These are phyloP conservation scores for Rhizoglyphus robini DNA, from an alignment of 1,140 invertebrate species.

Conservation along the genomic window DNA sequence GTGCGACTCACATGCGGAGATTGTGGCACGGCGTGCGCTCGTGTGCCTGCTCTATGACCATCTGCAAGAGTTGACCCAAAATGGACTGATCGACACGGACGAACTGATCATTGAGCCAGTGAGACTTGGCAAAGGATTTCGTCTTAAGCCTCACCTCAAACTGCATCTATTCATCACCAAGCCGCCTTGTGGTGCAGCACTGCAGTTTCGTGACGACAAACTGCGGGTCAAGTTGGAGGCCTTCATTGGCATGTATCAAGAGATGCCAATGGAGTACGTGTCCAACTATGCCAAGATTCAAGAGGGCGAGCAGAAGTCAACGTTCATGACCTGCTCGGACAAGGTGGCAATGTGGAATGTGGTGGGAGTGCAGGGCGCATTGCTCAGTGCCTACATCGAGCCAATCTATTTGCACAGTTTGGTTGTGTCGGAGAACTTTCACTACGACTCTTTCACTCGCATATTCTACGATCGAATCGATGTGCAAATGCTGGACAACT, in stretches of 20 bases:
- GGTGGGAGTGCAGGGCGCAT: constrained; percentile 38
- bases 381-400: constrained; percentile 33
- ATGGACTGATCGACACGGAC: constrained; percentile 21
- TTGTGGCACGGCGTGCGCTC: constrained; percentile 36
- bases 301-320: constrained; percentile 32
- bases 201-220: constrained; percentile 63
- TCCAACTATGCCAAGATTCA: constrained; percentile 32
- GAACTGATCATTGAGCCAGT: constrained; percentile 25
- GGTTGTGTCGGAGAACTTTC: constrained; percentile 28
- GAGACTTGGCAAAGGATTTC: constrained; percentile 17
- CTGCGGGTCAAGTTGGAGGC: too few species aligned
- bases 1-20: constrained; percentile 40
- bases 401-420: constrained; percentile 37
- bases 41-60: constrained; percentile 35
- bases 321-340: constrained; percentile 40
- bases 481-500: too few species aligned
- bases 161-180: constrained; percentile 93
- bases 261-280: constrained; percentile 29
- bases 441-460: neutral
- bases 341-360: constrained; percentile 40
- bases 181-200: constrained; percentile 78
- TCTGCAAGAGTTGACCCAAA: constrained; percentile 25
- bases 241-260: constrained; percentile 44
- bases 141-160: constrained; percentile 27
- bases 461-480: neutral